A percentile compares a stretch with the other conserved stretches of the same genome.
These are phyloP conservation scores for Catagonus wagneri DNA, from an alignment of 2,113 vertebrate genomes.

Conservation along the genomic window DNA sequence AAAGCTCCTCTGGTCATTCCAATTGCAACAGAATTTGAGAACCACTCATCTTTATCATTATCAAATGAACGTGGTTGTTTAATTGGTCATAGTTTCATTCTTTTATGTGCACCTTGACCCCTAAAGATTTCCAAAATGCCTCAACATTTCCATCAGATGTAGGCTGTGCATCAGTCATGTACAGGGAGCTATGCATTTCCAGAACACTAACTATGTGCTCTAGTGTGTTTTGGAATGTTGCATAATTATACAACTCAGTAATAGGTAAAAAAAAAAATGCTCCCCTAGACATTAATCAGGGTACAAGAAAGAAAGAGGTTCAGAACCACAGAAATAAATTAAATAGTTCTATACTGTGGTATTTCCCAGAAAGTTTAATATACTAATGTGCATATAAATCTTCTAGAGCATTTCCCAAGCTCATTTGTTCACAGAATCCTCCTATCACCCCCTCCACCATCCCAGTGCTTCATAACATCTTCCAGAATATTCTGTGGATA, in stretches of 20 bases:
- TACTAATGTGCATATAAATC: not conserved
- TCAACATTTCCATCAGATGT: not conserved
- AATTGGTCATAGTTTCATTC: not conserved
- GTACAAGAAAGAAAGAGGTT: not conserved
- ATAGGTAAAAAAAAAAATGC: slow-evolving; percentile 9
- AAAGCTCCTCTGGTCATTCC: not conserved
- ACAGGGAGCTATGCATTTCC: not conserved
- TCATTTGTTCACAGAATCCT: not conserved
- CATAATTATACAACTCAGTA: not conserved
- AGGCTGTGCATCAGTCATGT: not conserved
- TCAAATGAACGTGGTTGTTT: not conserved
- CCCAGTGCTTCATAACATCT: not conserved
- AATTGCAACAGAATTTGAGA: slow-evolving; percentile 18
- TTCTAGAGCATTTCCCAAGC: slow-evolving; percentile 26
- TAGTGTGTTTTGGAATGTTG: not conserved
- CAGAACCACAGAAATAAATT: slow-evolving; percentile 26
- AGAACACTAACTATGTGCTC: not conserved
- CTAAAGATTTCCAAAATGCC: slow-evolving; percentile 13
- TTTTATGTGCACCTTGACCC: not conserved
- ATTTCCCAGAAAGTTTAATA: slow-evolving; percentile 35
- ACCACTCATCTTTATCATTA: not conserved
- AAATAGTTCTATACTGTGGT: not conserved
- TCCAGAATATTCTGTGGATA: not conserved
- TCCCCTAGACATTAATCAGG: not conserved
- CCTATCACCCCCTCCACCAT: not conserved